A percentile compares a stretch with the other conserved stretches of the same genome.
phyloP scores from a whole-genome alignment of 1,140 invertebrate species.

The Platorchestia sp. region DNA sequence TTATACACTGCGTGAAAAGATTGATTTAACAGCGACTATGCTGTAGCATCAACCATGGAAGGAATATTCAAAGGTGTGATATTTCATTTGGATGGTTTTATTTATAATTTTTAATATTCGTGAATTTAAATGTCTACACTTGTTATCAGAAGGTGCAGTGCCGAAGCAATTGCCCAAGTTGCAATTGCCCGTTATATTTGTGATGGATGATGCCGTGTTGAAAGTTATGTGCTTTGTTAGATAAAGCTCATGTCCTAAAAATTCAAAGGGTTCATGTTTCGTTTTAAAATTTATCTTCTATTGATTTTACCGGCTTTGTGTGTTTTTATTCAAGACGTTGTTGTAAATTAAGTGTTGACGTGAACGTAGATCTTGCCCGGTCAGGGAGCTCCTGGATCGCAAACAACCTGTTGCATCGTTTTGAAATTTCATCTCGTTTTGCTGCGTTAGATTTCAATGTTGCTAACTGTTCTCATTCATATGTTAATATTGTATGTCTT shows the following conservation, averaged over 20 bases:
- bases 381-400: not conserved
- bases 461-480: too few relatives aligned
- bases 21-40: not conserved
- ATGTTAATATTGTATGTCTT: too few relatives aligned
- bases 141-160: constrained; percentile 36
- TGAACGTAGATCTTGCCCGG: not conserved
- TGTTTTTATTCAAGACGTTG: not conserved
- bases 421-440: not conserved
- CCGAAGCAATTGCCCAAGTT: constrained; percentile 19
- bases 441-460: not conserved
- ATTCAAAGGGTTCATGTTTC: not conserved
- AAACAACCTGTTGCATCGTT: constrained; percentile 41
- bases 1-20: not conserved
- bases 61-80: constrained; percentile 39
- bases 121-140: not conserved
- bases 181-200: not conserved
- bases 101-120: not conserved
- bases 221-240: not conserved
- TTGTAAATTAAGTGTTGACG: not conserved
- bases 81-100: not conserved
- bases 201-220: not conserved
- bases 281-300: not conserved
- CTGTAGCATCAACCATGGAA: constrained; percentile 19
- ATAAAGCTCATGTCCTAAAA: not conserved
- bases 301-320: not conserved